Evolutionary conservation across 1,140 invertebrate genomes (phyloP).

Genomic region (Zaprionus ghesquierei): DNA sequence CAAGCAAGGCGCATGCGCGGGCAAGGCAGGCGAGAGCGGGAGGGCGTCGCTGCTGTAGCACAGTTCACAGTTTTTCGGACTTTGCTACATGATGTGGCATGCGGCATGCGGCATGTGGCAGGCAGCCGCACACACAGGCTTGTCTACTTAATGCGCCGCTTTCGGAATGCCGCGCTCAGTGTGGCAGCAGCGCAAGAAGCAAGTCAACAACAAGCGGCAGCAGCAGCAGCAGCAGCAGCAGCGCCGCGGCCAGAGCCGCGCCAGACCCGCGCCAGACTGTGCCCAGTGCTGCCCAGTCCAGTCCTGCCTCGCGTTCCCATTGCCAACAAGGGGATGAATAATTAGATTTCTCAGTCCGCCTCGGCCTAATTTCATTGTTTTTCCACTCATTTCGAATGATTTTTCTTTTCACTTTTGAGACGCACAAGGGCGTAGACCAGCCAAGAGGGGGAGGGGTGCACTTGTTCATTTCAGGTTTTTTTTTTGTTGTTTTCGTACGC

Average conservation of each 20-base stretch:
- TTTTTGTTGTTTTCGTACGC: conserved; percentile 15
- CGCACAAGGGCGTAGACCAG: not conserved
- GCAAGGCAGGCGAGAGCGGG: not conserved
- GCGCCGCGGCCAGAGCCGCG: not conserved
- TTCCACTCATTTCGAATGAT: conserved; percentile 78
- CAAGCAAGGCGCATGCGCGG: conserved; percentile 20
- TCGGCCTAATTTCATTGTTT: conserved; percentile 80
- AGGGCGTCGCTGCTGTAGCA: not conserved
- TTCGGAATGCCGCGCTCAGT: conserved; percentile 69
- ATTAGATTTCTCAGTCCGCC: conserved; percentile 79
- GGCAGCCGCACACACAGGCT: not conserved
- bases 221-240: conserved; percentile 1
- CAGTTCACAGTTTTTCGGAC: not conserved
- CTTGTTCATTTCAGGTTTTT: conserved; percentile 21
- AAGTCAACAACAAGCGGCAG: conserved; percentile 26
- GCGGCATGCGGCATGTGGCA: not conserved
- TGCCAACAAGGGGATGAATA: conserved; percentile 75
- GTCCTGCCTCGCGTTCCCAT: not conserved
- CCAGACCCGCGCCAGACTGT: not conserved
- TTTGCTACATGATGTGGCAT: not conserved
- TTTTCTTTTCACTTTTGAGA: conserved; percentile 49
- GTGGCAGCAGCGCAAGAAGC: conserved; percentile 38
- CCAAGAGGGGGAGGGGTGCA: not conserved
- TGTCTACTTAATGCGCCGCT: conserved; percentile 64
- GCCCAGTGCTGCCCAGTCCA: no score